Conservation (phyloP, 2,797 vertebrate species). For the Falco novaeseelandiae region DNA sequence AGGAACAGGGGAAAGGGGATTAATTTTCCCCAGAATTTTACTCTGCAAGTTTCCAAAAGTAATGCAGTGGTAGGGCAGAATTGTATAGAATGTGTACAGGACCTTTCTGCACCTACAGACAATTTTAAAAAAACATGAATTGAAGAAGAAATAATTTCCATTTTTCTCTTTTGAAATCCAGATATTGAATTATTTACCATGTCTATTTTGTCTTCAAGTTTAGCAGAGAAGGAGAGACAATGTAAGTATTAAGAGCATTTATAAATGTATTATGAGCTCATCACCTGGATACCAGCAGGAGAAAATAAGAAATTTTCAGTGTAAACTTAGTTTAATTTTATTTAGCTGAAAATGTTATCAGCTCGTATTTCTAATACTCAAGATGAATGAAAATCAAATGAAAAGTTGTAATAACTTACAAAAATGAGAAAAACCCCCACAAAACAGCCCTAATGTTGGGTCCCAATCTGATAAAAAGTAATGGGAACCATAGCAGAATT, state of each 20-base stretch:
- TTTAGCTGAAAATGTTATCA: neutral
- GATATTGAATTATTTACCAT: neutral
- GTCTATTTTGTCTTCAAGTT: neutral
- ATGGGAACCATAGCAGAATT: neutral
- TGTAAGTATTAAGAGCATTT: neutral
- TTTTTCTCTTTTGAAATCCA: neutral
- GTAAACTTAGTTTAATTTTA: slow-evolving; percentile 30
- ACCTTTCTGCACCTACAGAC: neutral
- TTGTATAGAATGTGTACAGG: neutral
- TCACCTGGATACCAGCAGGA: neutral
- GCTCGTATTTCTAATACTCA: neutral
- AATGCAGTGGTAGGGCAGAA: neutral
- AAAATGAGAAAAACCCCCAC: neutral
- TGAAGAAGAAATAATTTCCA: neutral
- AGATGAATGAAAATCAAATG: slow-evolving; percentile 50
- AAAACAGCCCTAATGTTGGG: neutral
- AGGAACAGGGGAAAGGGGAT: neutral
- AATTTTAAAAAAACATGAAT: neutral
- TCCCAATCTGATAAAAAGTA: neutral
- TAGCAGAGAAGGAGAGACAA: neutral
- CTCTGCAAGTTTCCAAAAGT: neutral
- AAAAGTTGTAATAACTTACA: neutral
- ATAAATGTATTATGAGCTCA: slow-evolving; percentile 42
- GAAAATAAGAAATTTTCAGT: neutral
- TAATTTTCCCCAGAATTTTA: neutral